Evolutionary conservation across 2,113 vertebrate genomes (phyloP), one percentile per base, ranked within the genome.

Genomic region (Phodopus roborovskii): DNA sequence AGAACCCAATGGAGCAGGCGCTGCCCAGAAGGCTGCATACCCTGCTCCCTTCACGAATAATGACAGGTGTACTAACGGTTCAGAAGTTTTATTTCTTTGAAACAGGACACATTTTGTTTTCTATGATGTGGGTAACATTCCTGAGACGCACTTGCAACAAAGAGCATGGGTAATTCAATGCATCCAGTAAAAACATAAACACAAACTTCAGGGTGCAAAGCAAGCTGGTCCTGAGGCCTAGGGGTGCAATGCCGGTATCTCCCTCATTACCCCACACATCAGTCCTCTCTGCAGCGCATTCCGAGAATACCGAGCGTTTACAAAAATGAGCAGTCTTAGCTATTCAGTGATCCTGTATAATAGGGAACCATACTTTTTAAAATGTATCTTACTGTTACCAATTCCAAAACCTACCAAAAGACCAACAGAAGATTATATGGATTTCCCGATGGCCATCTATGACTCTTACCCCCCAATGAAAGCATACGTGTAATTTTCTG

Each of bases 41-140:
- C 0, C 79, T 95, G 88, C 81, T 82, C 86, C 64, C 62, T 86
- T 36, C 92, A 94, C 82, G 94, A 93, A 94, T 53, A 93, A 95
- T 68, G 64, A 39, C 48, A 84, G 75, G 33, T 93, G 70, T 90
- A 89, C 30, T 95, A 93, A 95, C 74, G 94, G 87, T 70, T 90
- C 84, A 93, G 90, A 95, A 95, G 90, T 58, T n/a, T 79, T 11
- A 39, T 92, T 96, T 96, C 83, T 96, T 95, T 92, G 95, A 90
- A 92, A 94, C 42, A 87, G 71, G 91, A 93, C 45, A 86, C 20
- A 56, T 70, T 89, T 48, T 93, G 50, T 70, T 89, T 48, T 93
- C 90, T 66, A n/a, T 92, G 82, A 50, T 86, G 74, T 8, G 91
- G 95, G 75, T 64, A 92, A 77, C 33, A 50, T 28, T 87, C 78